phyloP scores from a whole-genome alignment of 2,113 vertebrate species.

The Poeciliopsis prolifica region DNA sequence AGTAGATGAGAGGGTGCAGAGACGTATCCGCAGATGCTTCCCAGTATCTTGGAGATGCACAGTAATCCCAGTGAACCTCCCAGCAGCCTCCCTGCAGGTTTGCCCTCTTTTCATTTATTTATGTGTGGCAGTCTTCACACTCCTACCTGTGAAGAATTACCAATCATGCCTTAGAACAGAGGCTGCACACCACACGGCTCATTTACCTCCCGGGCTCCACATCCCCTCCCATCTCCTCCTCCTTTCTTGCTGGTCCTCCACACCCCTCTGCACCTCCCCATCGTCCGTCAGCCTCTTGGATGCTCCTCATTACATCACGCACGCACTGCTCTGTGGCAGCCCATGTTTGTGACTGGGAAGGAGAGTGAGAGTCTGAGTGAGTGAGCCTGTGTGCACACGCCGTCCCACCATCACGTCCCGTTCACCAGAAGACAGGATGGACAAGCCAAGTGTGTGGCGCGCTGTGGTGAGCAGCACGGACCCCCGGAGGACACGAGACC shows the following conservation, averaged over 20 bases:
- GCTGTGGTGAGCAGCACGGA: conserved; percentile 77
- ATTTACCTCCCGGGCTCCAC: conserved; percentile 22
- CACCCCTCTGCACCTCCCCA: conserved; percentile 22
- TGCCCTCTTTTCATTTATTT: conserved; percentile 13
- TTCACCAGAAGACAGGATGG: conserved; percentile 72
- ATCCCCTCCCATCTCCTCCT: conserved; percentile 7
- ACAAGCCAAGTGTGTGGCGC: conserved; percentile 79
- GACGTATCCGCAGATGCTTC: conserved; percentile 37
- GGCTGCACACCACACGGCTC: conserved; percentile 17
- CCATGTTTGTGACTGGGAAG: conserved; percentile 72
- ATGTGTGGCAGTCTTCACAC: conserved; percentile 1
- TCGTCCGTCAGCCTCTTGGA: conserved; percentile 62
- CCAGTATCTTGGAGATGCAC: conserved; percentile 33
- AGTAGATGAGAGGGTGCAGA: conserved; percentile 68
- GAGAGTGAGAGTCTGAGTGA: conserved; percentile 60
- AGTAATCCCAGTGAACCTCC: conserved; percentile 26
- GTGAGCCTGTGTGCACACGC: conserved; percentile 60
- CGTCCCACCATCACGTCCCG: conserved; percentile 52
- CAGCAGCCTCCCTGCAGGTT: conserved; percentile 19
- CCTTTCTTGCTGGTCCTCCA: conserved; percentile 15
- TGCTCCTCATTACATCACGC: conserved; percentile 78
- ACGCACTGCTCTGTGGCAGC: conserved; percentile 58
- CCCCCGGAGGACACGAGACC: conserved; percentile 64
- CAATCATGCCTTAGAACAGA: conserved; percentile 12
- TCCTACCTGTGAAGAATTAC: conserved; percentile 2